These are phyloP conservation scores for Megaceryle maxima DNA, from an alignment of 2,113 vertebrate species.

Conservation along the genomic window DNA sequence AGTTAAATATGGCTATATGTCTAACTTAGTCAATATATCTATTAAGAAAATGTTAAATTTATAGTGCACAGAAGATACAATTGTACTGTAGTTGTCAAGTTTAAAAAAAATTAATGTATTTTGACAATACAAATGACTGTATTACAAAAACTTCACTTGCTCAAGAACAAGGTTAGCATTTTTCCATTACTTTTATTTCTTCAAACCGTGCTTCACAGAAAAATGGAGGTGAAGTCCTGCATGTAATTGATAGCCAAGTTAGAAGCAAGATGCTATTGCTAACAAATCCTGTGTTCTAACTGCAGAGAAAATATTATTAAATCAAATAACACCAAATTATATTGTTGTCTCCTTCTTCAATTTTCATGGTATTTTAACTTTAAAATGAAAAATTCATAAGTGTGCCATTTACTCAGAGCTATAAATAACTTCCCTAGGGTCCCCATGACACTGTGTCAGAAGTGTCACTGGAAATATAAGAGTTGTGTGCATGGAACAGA, in stretches of 20 bases:
- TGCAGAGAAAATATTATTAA: background rate
- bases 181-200: background rate
- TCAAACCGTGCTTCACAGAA: background rate
- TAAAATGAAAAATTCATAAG: background rate
- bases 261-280: background rate
- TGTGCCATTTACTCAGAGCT: background rate
- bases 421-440: background rate
- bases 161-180: background rate
- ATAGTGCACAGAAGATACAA: background rate
- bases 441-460: background rate
- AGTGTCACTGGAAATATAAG: background rate
- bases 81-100: background rate
- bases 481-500: background rate
- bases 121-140: background rate
- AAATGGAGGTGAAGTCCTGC: background rate
- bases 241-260: background rate
- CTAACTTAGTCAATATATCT: background rate
- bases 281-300: background rate
- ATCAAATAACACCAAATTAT: background rate
- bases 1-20: conserved; percentile 54
- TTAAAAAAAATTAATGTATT: background rate
- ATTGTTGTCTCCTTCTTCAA: background rate
- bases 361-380: background rate
- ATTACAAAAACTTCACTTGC: background rate
- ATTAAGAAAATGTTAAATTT: background rate